Conservation (phyloP, 2,113 vertebrate genomes). For the Alectura lathami region DNA sequence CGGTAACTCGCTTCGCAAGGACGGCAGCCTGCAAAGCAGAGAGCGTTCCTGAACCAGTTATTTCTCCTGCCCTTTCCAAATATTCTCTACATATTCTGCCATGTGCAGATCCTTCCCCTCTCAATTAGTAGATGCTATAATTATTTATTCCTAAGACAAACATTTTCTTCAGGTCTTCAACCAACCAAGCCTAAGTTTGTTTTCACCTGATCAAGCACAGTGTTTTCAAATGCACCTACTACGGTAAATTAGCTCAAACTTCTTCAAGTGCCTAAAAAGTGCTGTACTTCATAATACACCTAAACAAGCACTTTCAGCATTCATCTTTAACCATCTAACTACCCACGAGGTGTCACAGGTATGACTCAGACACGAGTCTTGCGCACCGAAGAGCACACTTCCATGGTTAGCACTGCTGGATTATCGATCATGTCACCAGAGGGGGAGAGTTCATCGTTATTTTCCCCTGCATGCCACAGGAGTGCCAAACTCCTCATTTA, state of each 20-base stretch:
- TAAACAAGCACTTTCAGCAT: background rate
- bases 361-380: background rate
- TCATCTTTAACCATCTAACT: background rate
- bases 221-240: background rate
- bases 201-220: background rate
- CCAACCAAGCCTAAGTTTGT: background rate
- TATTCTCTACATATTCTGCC: background rate
- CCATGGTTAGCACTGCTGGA: background rate
- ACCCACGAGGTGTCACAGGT: accelerated
- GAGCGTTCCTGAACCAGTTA: background rate
- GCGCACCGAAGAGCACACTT: background rate
- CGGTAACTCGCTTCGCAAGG: background rate
- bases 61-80: background rate
- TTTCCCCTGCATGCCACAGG: background rate
- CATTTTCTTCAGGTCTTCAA: background rate
- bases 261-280: background rate
- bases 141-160: background rate
- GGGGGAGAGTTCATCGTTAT: background rate
- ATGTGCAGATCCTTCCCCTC: background rate
- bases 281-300: background rate
- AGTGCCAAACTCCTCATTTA: background rate
- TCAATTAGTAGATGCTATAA: background rate
- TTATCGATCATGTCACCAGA: background rate
- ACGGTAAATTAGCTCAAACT: background rate
- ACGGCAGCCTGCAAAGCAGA: accelerated